A percentile compares a stretch with the other conserved stretches of the same genome.
phyloP scores from a whole-genome alignment of 1,140 invertebrate genomes.

The Papilio polyxenes region DNA sequence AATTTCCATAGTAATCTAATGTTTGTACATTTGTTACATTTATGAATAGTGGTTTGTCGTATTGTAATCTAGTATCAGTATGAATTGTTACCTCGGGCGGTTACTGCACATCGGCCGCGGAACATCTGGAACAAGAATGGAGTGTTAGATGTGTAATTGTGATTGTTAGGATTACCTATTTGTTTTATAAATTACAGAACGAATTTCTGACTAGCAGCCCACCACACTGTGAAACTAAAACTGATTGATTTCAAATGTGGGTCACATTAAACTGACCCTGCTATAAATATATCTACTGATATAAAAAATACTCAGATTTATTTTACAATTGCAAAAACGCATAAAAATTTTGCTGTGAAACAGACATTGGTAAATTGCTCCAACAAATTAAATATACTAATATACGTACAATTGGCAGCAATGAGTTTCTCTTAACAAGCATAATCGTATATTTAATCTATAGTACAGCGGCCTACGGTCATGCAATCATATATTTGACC shows the following conservation, averaged over 20 bases:
- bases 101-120: neutral
- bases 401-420: neutral
- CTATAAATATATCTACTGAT: too few relatives aligned
- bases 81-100: constrained; percentile 27
- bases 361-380: neutral
- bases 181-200: neutral
- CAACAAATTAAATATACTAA: neutral
- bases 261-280: too few relatives aligned
- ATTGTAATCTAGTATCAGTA: constrained; percentile 16
- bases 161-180: constrained; percentile 13
- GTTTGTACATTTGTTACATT: constrained; percentile 22
- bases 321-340: too few relatives aligned
- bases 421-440: constrained; percentile 26
- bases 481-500: constrained; percentile 61
- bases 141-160: constrained; percentile 33
- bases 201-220: too few relatives aligned
- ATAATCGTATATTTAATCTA: constrained; percentile 30
- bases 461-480: constrained; percentile 36
- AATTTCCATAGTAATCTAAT: neutral
- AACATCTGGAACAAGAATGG: constrained; percentile 36
- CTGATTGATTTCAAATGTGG: too few relatives aligned
- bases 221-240: too few relatives aligned
- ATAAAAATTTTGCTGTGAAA: neutral
- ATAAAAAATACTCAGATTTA: too few relatives aligned
- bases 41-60: constrained; percentile 26